Evolutionary conservation across 1,140 invertebrate species (phyloP).

Genomic region (Drosophila seguyi): DNA sequence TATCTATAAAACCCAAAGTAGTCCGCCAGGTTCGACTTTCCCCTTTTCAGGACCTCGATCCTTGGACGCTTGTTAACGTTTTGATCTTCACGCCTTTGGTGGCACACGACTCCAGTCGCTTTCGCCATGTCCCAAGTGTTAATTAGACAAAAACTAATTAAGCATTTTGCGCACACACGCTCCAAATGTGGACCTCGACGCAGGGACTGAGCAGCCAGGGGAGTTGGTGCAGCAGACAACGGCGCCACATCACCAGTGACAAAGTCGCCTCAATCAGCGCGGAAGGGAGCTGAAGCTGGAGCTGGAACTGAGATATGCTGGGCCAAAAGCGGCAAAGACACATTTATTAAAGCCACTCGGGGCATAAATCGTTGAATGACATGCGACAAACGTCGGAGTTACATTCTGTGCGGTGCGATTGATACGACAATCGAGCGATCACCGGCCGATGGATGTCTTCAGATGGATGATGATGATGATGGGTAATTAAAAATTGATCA

Average conservation of each 20-base stretch:
- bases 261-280: slow-evolving; percentile 37
- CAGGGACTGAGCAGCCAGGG: background rate
- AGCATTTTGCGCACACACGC: slow-evolving; percentile 73
- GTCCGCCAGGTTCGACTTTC: background rate
- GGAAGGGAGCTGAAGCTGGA: slow-evolving; percentile 10
- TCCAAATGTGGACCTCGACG: slow-evolving; percentile 16
- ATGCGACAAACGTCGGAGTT: slow-evolving; percentile 80
- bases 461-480: slow-evolving; percentile 60
- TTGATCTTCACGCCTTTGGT: slow-evolving; percentile 73
- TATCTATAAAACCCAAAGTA: background rate
- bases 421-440: slow-evolving; percentile 61
- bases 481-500: slow-evolving; percentile 84
- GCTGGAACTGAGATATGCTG: slow-evolving; percentile 5
- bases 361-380: slow-evolving; percentile 82
- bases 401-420: slow-evolving; percentile 77
- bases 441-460: slow-evolving; percentile 43
- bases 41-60: background rate
- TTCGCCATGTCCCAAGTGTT: slow-evolving; percentile 68
- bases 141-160: slow-evolving; percentile 82
- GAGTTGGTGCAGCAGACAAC: slow-evolving; percentile 16
- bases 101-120: slow-evolving; percentile 68
- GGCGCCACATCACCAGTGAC: slow-evolving; percentile 43
- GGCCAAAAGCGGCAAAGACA: slow-evolving; percentile 73
- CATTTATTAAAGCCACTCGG: slow-evolving; percentile 76
- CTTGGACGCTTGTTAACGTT: slow-evolving; percentile 31